These are phyloP conservation scores for Montipora capricornis DNA, from an alignment of 64 coral and sea anemone species.

Conservation along the genomic window DNA sequence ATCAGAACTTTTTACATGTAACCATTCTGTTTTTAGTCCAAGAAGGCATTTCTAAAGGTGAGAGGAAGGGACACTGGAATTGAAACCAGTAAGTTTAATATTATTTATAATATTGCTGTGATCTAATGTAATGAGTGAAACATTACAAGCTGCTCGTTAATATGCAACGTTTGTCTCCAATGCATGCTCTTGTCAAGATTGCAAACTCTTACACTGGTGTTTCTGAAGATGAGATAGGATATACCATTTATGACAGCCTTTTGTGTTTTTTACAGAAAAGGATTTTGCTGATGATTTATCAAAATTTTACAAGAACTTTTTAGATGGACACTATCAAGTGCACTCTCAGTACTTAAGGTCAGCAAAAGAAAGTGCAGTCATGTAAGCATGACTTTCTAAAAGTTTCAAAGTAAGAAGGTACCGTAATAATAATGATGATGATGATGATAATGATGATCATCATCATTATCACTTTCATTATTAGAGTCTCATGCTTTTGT, in stretches of 20 bases:
- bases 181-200: too few relatives aligned
- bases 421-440: too few relatives aligned
- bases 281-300: conserved; percentile 91
- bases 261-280: conserved; percentile 57
- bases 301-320: conserved; percentile 89
- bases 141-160: too few relatives aligned
- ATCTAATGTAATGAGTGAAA: too few relatives aligned
- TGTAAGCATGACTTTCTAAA: neutral
- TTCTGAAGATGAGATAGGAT: neutral
- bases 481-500: too few relatives aligned
- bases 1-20: neutral
- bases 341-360: conserved; percentile 89
- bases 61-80: conserved; percentile 2
- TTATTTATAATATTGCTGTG: too few relatives aligned
- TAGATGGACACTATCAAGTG: conserved; percentile 80
- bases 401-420: too few relatives aligned
- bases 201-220: neutral
- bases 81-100: conserved; percentile 16
- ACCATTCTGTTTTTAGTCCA: conserved; percentile 4
- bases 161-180: too few relatives aligned
- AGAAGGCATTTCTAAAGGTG: conserved; percentile 33
- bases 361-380: neutral
- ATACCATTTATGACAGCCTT: too few relatives aligned
- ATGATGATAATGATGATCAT: too few relatives aligned
- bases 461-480: too few relatives aligned